Base-by-base conservation (phyloP, 2,113 vertebrate genomes). In the Myiagra hebetior region DNA sequence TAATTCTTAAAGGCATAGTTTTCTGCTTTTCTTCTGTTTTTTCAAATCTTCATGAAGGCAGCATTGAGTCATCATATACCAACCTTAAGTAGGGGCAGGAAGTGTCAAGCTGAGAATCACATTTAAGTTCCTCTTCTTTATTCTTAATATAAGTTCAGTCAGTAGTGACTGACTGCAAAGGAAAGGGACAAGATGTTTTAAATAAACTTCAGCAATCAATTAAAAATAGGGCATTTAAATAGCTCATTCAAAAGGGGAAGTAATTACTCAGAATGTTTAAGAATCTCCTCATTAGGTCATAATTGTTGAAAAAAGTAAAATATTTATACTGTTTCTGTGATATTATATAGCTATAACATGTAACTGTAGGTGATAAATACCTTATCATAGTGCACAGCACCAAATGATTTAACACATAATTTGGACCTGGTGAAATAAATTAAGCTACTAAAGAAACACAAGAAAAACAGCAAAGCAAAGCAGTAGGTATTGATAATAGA, bases 341-440 rank as follows among this genome's bases (percentile, higher is more conserved):
- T 68, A 24, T 52, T 76, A 35, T 47, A 26, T 78, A 64, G 7
- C 46, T 89, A 78, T 87, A 95, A 64, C 18, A 30, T 50, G 27
- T 75, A 92, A 85, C 39, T 68, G 13, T 77, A 65, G 77, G 53
- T 50, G 78, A 92, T 22, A 93, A 89, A 69, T 74, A 89, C 42
- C 86, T 91, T 96, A 92, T 74, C 30, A 60, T 26, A 47, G 37
- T 57, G 69, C 57, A 79, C 44, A 85, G 49, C 78, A 85, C 87
- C 92, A 96, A 96, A 73, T 95, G 78, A 97, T 97, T 95, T 96
- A 96, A 41, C 35, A 16, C 14, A 88, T 91, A 85, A 92, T 52
- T 97, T 95, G 87, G 68, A 97, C 63, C 49, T 39, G 75, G 91
- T 96, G 55, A 97, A 97, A 60, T 50, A 95, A 92, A 97, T 86